Percentiles rank a stretch among this genome's conserved stretches.
Evolutionary conservation across 2,113 vertebrate species (phyloP).

Genomic region (Oryctolagus cuniculus): DNA sequence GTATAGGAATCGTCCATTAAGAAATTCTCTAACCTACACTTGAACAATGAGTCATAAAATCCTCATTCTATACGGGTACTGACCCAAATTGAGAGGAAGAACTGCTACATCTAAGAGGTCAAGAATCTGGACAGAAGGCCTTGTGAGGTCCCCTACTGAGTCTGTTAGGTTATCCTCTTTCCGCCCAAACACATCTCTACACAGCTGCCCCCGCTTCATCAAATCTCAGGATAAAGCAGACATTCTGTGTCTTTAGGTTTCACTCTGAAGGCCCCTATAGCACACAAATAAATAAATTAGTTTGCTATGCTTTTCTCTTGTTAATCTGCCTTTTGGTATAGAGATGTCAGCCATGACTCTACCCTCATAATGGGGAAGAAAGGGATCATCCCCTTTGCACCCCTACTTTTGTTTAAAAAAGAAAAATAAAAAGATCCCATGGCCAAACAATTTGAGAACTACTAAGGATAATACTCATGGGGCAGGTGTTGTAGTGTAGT

Average conservation of each 20-base stretch:
- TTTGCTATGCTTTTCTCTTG: neutral
- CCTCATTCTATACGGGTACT: neutral
- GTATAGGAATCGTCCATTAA: neutral
- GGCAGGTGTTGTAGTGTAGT: no score
- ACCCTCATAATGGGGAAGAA: neutral
- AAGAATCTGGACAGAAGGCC: no score
- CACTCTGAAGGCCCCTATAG: neutral
- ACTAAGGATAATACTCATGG: neutral
- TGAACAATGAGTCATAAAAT: neutral
- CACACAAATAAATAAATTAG: neutral
- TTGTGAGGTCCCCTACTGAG: neutral
- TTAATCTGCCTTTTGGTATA: neutral
- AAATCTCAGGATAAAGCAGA: neutral
- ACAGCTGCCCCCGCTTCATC: neutral
- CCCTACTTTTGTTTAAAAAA: constrained; percentile 32
- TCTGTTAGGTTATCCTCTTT: no score
- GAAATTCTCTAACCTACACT: neutral
- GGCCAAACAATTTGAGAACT: constrained; percentile 9
- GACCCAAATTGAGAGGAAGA: neutral
- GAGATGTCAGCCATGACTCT: neutral
- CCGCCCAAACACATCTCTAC: neutral
- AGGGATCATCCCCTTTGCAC: neutral
- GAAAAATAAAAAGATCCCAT: neutral
- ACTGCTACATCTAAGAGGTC: neutral
- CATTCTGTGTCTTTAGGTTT: neutral